phyloP scores from a whole-genome alignment of 2,888 invertebrate species.

The Epiblema foenella region DNA sequence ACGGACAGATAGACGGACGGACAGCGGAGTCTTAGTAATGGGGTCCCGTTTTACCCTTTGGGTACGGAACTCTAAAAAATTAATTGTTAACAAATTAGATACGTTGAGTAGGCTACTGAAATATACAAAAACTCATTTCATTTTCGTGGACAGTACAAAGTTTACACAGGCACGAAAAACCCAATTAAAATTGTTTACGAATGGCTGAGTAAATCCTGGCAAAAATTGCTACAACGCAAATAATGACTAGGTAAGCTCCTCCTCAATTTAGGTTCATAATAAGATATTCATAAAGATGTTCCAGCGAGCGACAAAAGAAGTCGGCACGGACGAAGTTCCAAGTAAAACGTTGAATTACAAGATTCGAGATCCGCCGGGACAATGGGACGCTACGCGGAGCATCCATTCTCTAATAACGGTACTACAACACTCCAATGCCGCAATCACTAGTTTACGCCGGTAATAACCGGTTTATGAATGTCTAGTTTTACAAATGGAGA shows the following conservation, averaged over 20 bases:
- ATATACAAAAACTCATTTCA: conserved; percentile 60
- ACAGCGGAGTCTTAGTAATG: too few relatives aligned
- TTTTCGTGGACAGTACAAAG: conserved; percentile 67
- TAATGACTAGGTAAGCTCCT: conserved; percentile 77
- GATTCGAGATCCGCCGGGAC: conserved; percentile 57
- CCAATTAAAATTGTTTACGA: conserved; percentile 82
- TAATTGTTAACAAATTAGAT: conserved; percentile 27
- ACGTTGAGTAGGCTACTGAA: conserved; percentile 40
- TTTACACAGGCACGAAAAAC: conserved; percentile 74
- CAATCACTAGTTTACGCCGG: conserved; percentile 11
- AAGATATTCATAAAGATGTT: conserved; percentile 81
- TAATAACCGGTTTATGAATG: conserved; percentile 20
- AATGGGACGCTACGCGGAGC: conserved; percentile 49
- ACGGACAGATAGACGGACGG: too few relatives aligned
- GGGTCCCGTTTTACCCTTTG: too few relatives aligned
- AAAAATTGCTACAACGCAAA: conserved; percentile 76
- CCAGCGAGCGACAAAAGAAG: conserved; percentile 68
- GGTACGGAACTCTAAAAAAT: too few relatives aligned
- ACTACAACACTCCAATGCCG: conserved; percentile 25
- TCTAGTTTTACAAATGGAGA: conserved; percentile 9
- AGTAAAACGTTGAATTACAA: conserved; percentile 73
- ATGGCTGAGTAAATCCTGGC: conserved; percentile 73
- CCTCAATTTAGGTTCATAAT: conserved; percentile 78
- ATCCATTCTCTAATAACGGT: conserved; percentile 43
- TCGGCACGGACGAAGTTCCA: conserved; percentile 54